Percentiles rank a stretch among this genome's conserved stretches.
These are phyloP conservation scores for Tarsius wallacei DNA, from an alignment of 2,797 vertebrate genomes.

Conservation along the genomic window DNA sequence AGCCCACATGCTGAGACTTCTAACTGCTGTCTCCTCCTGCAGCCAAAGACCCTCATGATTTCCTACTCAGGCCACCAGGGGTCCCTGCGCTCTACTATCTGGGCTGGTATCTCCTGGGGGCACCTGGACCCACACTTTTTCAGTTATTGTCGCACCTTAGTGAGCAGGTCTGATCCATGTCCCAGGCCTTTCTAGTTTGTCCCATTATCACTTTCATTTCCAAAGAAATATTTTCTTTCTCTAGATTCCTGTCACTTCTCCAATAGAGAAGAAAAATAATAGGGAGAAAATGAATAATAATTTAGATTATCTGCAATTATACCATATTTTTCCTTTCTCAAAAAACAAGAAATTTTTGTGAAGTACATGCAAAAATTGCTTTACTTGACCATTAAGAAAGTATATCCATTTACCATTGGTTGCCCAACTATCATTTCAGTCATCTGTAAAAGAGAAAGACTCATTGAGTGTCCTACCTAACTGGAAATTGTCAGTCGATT, in stretches of 20 bases:
- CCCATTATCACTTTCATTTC: not conserved
- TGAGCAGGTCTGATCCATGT: not conserved
- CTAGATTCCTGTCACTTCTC: constrained; percentile 33
- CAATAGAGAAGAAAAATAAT: not conserved
- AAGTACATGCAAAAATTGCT: not conserved
- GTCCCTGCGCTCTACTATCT: not conserved
- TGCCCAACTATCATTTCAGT: not conserved
- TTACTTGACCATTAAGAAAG: not conserved
- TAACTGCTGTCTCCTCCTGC: not conserved
- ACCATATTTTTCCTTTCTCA: not conserved
- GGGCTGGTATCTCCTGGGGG: not conserved
- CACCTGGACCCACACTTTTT: not conserved
- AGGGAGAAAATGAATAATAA: not conserved
- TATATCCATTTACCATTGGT: not conserved
- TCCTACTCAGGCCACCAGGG: not conserved
- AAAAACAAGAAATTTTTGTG: not conserved
- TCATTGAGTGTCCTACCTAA: not conserved
- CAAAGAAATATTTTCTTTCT: not conserved
- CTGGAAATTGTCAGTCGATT: not conserved
- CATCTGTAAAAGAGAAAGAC: not conserved
- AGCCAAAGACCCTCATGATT: not conserved
- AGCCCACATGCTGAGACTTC: not conserved
- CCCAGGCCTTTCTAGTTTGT: not conserved
- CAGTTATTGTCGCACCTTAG: not conserved
- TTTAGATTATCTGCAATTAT: not conserved